phyloP scores from a whole-genome alignment of 2,888 invertebrate genomes.

The Cheilosia soror region DNA sequence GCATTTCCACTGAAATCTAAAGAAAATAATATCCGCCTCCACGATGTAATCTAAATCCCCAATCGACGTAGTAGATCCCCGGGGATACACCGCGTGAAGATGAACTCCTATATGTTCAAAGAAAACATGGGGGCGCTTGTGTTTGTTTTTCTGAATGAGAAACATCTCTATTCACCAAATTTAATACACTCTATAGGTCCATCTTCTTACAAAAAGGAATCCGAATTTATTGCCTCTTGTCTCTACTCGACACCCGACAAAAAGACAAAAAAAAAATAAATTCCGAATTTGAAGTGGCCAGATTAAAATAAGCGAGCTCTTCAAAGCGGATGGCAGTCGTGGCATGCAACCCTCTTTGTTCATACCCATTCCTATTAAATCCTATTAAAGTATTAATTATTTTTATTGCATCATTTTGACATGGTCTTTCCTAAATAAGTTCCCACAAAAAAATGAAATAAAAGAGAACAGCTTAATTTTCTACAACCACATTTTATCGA shows the following conservation, averaged over 20 bases:
- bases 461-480: constrained; percentile 26
- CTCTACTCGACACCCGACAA: no score
- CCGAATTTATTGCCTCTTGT: no score
- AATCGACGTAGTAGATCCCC: not conserved
- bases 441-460: not conserved
- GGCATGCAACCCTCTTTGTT: not conserved
- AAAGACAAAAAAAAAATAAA: not conserved
- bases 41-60: not conserved
- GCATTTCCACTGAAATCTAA: no score
- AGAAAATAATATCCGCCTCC: no score
- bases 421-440: constrained; percentile 4
- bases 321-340: no score
- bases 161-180: no score
- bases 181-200: no score
- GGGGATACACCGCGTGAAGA: not conserved
- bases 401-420: constrained; percentile 30
- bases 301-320: not conserved
- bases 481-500: constrained; percentile 75
- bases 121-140: not conserved
- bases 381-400: constrained; percentile 22
- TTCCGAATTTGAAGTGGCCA: not conserved
- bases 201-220: no score
- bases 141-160: no score
- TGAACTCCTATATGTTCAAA: not conserved
- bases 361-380: not conserved